Percentiles rank a stretch among this genome's conserved stretches.
Conservation (phyloP, 2,797 vertebrate species). For the Trematomus bernacchii region DNA sequence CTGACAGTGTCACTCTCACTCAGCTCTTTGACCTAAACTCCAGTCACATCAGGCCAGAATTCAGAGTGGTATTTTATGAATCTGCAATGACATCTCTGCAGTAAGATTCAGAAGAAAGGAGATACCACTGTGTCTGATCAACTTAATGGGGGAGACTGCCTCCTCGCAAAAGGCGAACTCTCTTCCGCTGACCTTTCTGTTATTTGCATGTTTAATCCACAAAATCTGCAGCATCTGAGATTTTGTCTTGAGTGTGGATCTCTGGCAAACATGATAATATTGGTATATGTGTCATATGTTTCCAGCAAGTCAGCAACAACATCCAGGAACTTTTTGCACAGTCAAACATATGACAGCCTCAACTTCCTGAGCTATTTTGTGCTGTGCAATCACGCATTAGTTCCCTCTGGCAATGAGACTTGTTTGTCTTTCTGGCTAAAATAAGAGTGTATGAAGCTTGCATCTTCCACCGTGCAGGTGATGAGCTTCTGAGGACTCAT, state of each 20-base stretch:
- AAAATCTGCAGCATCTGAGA: constrained; percentile 19
- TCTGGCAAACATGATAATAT: constrained; percentile 18
- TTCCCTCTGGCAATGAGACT: constrained; percentile 46
- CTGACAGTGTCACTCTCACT: constrained; percentile 71
- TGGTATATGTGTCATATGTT: constrained; percentile 16
- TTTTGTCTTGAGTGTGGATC: background rate
- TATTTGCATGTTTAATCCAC: constrained; percentile 15
- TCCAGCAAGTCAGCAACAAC: constrained; percentile 23
- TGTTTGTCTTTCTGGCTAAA: constrained; percentile 47
- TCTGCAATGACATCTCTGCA: constrained; percentile 50
- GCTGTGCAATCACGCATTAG: constrained; percentile 33
- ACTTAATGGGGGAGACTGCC: constrained; percentile 56
- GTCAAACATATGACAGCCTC: constrained; percentile 30
- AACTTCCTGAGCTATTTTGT: constrained; percentile 51
- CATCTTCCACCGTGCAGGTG: constrained; percentile 45
- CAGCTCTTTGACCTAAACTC: constrained; percentile 51
- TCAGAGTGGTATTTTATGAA: constrained; percentile 59
- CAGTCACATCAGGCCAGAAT: constrained; percentile 65
- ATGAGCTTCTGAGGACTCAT: constrained; percentile 65
- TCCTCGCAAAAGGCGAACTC: constrained; percentile 21
- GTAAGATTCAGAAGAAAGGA: constrained; percentile 42
- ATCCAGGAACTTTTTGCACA: constrained; percentile 32
- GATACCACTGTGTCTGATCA: constrained; percentile 61
- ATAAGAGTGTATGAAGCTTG: constrained; percentile 30
- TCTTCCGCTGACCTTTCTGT: constrained; percentile 23